Evolutionary conservation across 2,797 vertebrate genomes (phyloP).

Genomic region (Sebastes iracundus): DNA sequence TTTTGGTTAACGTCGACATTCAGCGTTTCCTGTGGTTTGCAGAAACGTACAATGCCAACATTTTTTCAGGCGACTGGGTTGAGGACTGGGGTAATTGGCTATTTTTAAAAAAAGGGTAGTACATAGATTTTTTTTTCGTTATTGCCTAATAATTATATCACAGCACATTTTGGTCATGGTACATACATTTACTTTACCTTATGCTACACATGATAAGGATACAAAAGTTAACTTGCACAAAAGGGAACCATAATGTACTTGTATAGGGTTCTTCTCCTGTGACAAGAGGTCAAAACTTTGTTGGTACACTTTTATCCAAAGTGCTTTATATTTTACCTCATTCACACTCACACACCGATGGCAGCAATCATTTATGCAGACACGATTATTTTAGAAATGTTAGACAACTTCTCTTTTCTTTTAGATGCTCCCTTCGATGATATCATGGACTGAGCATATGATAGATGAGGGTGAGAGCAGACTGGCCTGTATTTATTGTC

Average conservation of each 20-base stretch:
- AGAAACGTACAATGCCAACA: no score
- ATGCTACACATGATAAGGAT: neutral
- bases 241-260: neutral
- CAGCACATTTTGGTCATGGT: neutral
- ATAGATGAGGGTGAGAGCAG: neutral
- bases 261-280: neutral
- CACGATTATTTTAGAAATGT: neutral
- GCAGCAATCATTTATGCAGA: neutral
- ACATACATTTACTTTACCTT: neutral
- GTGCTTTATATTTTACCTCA: neutral
- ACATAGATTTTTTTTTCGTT: neutral
- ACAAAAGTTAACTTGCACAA: neutral
- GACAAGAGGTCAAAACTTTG: neutral
- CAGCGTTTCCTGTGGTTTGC: no score
- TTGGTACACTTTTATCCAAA: neutral
- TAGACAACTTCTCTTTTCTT: neutral
- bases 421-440: neutral
- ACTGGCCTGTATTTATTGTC: neutral
- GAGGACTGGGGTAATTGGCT: no score
- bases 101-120: neutral
- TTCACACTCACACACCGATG: no score
- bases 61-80: no score
- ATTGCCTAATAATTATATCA: neutral
- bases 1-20: no score
- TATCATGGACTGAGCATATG: neutral